phyloP scores from a whole-genome alignment of 2,113 vertebrate species.

The Clarias macrocephalus region DNA sequence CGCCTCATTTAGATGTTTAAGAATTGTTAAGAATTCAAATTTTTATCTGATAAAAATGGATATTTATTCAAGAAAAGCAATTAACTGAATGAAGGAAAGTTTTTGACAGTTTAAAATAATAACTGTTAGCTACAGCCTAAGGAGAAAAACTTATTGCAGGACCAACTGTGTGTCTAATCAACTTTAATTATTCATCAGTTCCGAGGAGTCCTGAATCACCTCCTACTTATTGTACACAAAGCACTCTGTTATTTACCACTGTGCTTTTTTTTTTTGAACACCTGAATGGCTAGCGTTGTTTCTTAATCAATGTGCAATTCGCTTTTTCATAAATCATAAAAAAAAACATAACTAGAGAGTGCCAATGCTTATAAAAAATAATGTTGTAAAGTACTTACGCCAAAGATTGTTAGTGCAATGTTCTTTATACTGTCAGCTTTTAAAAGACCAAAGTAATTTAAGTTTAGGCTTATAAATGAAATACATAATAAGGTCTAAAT shows the following conservation, averaged over 20 bases:
- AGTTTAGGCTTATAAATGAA: not conserved
- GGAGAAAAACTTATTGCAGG: not conserved
- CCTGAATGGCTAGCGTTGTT: not conserved
- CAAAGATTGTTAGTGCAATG: not conserved
- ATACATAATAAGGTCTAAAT: not conserved
- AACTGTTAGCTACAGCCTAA: not conserved
- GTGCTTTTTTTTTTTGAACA: not conserved
- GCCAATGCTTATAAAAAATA: not conserved
- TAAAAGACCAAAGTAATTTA: not conserved
- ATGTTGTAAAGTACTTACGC: not conserved
- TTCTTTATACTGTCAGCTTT: not conserved
- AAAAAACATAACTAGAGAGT: not conserved
- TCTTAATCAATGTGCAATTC: not conserved
- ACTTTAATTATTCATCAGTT: constrained; percentile 24
- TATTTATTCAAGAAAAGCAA: not conserved
- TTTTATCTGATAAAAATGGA: too few relatives aligned
- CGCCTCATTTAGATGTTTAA: not conserved
- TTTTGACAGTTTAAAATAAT: not conserved
- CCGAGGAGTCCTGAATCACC: constrained; percentile 12
- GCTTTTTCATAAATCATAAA: not conserved
- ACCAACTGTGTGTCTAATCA: not conserved
- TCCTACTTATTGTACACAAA: not conserved
- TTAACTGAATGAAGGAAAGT: not conserved
- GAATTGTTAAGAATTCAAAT: too few relatives aligned
- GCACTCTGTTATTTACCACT: not conserved